phyloP scores from a whole-genome alignment of 2,113 vertebrate species.

The Hydrolagus affinis region DNA sequence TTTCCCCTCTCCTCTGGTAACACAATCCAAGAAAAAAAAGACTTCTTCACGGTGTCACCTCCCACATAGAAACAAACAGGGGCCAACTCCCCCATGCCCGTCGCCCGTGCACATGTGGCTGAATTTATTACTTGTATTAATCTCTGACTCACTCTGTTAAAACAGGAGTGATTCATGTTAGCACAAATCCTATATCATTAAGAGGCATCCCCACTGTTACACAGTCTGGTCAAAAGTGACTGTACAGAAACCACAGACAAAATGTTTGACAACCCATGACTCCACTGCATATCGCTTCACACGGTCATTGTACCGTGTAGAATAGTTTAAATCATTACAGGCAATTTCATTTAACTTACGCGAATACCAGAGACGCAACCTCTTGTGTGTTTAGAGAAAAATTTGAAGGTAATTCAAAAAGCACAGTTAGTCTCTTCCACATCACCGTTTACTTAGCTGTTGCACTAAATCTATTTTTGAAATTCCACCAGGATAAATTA shows the following conservation, averaged over 20 bases:
- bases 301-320: not conserved
- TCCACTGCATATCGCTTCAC: not conserved
- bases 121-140: not conserved
- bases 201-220: not conserved
- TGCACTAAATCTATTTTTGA: not conserved
- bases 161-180: not conserved
- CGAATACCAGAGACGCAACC: not conserved
- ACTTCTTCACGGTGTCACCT: not conserved
- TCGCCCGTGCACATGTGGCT: not conserved
- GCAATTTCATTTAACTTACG: not conserved
- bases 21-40: not conserved
- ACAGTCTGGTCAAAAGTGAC: not conserved
- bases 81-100: not conserved
- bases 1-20: constrained; percentile 2
- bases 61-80: not conserved
- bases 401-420: not conserved
- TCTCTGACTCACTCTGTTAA: not conserved
- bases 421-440: not conserved
- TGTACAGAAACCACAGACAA: not conserved
- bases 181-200: not conserved
- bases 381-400: not conserved
- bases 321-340: not conserved
- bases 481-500: not conserved
- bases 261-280: not conserved
- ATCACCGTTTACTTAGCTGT: not conserved